A percentile compares a stretch with the other conserved stretches of the same genome.
These are phyloP conservation scores for Rhea americana DNA, from an alignment of 2,113 vertebrate species.

Conservation along the genomic window DNA sequence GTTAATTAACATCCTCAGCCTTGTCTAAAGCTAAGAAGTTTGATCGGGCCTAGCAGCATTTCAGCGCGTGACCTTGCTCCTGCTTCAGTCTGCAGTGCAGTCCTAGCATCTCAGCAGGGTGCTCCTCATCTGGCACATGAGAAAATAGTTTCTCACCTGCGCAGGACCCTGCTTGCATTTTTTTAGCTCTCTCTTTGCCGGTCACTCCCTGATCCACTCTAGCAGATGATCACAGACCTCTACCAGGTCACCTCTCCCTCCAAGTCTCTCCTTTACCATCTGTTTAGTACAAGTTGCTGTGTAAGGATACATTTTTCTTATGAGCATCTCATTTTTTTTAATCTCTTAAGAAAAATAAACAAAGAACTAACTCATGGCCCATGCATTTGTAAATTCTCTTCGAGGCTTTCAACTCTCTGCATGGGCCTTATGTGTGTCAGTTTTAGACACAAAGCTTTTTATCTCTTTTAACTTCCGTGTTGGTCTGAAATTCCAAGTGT, in stretches of 20 bases:
- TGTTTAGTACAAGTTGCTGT: background rate
- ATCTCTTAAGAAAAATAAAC: background rate
- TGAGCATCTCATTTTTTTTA: background rate
- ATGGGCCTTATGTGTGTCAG: too few species aligned
- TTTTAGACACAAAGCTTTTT: too few species aligned
- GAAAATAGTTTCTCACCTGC: background rate
- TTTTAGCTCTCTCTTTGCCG: background rate
- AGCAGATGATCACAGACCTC: background rate
- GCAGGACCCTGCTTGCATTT: background rate
- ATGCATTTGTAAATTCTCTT: too few species aligned
- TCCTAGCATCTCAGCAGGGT: background rate
- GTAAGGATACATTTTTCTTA: background rate
- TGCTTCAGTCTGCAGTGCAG: background rate
- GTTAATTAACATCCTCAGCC: background rate
- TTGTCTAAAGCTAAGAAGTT: background rate
- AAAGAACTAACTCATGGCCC: background rate
- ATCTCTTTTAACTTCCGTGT: background rate
- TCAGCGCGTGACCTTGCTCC: background rate
- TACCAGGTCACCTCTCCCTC: background rate
- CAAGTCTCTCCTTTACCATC: background rate
- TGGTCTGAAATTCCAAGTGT: background rate
- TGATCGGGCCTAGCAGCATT: accelerated
- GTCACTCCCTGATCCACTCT: background rate
- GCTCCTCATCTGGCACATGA: background rate
- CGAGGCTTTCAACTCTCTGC: too few species aligned